Evolutionary conservation across 2,797 vertebrate genomes (phyloP).

Genomic region (Pogoniulus pusillus): DNA sequence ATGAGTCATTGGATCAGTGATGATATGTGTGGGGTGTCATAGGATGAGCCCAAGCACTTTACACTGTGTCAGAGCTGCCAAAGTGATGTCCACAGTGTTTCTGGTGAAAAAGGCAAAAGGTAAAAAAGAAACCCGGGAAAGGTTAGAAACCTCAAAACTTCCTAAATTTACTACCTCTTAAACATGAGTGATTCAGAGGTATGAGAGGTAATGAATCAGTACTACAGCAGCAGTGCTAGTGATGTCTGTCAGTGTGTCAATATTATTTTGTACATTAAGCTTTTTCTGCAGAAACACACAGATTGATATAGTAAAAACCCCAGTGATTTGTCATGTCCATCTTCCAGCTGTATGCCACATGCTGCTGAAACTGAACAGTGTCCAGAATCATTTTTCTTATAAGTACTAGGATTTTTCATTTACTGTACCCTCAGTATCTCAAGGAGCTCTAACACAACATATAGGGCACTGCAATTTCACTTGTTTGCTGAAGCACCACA

Average conservation of each 20-base stretch:
- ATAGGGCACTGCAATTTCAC: background rate
- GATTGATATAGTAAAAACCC: background rate
- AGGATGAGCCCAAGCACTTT: background rate
- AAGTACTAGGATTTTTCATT: background rate
- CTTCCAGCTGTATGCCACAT: background rate
- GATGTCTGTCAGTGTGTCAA: background rate
- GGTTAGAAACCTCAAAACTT: background rate
- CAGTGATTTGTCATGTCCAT: background rate
- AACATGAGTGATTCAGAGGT: background rate
- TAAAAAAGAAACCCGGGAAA: background rate
- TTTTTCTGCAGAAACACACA: background rate
- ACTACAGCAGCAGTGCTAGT: background rate
- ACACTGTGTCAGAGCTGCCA: background rate
- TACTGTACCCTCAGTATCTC: background rate
- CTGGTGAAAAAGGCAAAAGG: background rate
- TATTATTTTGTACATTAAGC: background rate
- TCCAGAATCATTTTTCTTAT: background rate
- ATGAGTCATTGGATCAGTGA: background rate
- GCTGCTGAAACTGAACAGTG: background rate
- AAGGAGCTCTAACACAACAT: background rate
- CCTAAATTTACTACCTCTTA: background rate
- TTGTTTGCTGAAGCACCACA: background rate
- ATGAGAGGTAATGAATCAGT: background rate
- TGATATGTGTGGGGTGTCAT: background rate
- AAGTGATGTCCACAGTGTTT: rapidly evolving